Percentiles rank a stretch among this genome's conserved stretches.
These are phyloP conservation scores for Ryuthela nishihirai DNA, from an alignment of 2,888 invertebrate genomes.

Conservation along the genomic window DNA sequence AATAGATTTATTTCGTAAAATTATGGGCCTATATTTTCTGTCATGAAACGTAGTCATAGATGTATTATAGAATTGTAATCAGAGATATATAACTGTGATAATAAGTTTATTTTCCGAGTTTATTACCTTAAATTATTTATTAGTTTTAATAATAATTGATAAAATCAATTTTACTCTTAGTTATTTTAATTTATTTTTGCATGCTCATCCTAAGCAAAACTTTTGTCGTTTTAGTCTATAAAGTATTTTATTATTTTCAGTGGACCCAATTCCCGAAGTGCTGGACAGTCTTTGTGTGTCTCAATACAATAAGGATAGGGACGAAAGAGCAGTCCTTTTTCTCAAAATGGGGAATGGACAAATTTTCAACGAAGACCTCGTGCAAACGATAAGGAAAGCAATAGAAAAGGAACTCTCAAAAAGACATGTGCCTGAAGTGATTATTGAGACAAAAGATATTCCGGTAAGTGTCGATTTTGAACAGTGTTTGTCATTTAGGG, in stretches of 20 bases:
- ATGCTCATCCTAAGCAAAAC: no score
- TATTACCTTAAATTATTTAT: not conserved
- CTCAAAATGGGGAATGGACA: constrained; percentile 52
- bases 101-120: no score
- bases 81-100: no score
- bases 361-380: constrained; percentile 51
- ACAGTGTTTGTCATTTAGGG: no score
- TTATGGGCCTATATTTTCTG: no score
- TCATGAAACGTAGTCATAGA: no score
- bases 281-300: constrained; percentile 58
- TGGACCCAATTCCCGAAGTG: constrained; percentile 56
- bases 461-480: constrained; percentile 48
- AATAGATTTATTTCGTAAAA: no score
- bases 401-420: constrained; percentile 55
- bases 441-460: constrained; percentile 54
- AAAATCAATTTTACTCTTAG: no score
- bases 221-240: no score
- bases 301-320: constrained; percentile 52
- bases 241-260: constrained; percentile 46
- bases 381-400: constrained; percentile 49
- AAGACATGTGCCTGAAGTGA: constrained; percentile 56
- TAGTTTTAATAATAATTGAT: no score
- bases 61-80: no score
- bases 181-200: no score
- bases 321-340: constrained; percentile 58